Base-by-base conservation (phyloP, 2,888 invertebrate species). In the Dryocosmus kuriphilus region DNA sequence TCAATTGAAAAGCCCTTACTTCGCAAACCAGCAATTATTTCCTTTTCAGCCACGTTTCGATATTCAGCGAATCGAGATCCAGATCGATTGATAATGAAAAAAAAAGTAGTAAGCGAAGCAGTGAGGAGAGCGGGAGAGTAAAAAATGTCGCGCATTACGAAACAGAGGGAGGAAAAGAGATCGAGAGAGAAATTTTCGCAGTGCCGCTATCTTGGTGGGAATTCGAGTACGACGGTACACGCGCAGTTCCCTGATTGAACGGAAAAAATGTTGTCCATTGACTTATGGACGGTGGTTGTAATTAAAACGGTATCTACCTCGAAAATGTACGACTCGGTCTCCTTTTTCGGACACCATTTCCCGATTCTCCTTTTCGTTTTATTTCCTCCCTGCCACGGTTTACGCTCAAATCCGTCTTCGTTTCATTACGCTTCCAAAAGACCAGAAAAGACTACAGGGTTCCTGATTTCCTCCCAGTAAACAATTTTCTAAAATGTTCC, bases 211-310 rank as follows among this genome's bases (percentile, higher is more conserved):
- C 67, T 41, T 62, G 27, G 30, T n/a, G 8, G 61, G 14, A 61
- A 74, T 75, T 78, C 62, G 71, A 78, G 67, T 19, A 78, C 32
- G 32, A 61, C 35, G 16, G 38, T 75, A 46, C 61, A 78, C 75
- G 75, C 46, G 14, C 57, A 76, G 74, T 46, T 76, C 75, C 76
- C 79, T 79, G 83, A 84, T 83, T 86, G 83, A 84, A 83, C 77
- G 81, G 82, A 80, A 84, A 86, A 86, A 89, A 82, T 85, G 82
- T 86, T 86, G 85, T 84, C 86, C 80, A 88, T 86, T 87, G 88
- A 88, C 86, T 87, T 86, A 85, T 86, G 85, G 85, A 86, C 81
- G 82, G 80, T 77, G 83, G 83, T 85, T 85, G 85, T 84, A 86
- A 87, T 85, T 88, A 88, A 88, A 88, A 88, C 81, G 81, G 82